Base-by-base conservation (phyloP, 2,888 invertebrate genomes). In the Drosophila mimetica region DNA sequence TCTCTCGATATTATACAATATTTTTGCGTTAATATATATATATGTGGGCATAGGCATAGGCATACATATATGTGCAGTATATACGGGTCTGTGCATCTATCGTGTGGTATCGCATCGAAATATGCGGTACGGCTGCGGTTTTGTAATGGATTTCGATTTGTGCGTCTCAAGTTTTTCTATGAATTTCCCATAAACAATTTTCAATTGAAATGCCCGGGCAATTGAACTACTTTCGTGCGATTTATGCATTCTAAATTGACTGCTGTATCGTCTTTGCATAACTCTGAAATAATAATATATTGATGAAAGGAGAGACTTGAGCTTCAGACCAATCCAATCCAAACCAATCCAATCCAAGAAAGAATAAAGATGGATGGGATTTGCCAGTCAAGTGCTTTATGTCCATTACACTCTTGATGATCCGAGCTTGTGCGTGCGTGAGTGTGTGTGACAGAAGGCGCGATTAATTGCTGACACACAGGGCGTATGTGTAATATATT, bases 1-100 rank as follows among this genome's bases (percentile, higher is more conserved):
- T 53, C 57, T 53, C 65, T 54, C 71, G 59, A 77, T 83, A 83
- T 82, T 84, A 83, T 82, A 79, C 84, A 82, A 83, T 82, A 81
- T 79, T 81, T 82, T 77, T 63, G 84, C 81, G 58, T 72, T 74
- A 60, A 76, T 7, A 7, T 28, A 76, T 28, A 76, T 28, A 39
- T 52, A 20, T 39, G 5, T 11, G 9, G 18, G 18, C 11, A 13
- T 11, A n/a, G n/a, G n/a, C n/a, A n/a, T n/a, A n/a, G n/a, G 14
- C 4, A 25, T 50, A 8, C 9, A 39, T 13, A 4, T n/a, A 32
- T n/a, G n/a, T 4, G 32, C n/a, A 14, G 13, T 34, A 11, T 6
- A 41, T 41, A 41, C 20, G 41, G 13, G 41, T 41, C 16, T 47
- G 48, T 48, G 48, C 50, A 51, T 39, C 39, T 34, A 44, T 32